phyloP scores from a whole-genome alignment of 2,113 vertebrate genomes.

The Strigops habroptila region DNA sequence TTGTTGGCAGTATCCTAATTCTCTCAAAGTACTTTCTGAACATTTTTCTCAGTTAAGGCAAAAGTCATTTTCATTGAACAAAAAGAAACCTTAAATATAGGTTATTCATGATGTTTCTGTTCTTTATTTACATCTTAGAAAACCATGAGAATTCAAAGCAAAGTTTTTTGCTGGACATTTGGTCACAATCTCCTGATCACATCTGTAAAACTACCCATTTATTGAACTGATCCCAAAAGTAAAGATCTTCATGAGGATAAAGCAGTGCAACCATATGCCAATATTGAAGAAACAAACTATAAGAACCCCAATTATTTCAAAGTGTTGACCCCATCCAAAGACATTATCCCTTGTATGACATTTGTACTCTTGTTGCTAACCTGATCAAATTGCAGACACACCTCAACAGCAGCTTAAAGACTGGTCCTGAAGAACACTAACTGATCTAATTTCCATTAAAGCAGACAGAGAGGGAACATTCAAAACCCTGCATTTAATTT shows the following conservation, averaged over 20 bases:
- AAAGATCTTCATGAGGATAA: background rate
- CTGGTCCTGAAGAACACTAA: background rate
- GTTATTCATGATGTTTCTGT: background rate
- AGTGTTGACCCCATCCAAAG: background rate
- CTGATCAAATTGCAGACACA: background rate
- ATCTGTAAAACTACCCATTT: background rate
- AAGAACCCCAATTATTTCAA: background rate
- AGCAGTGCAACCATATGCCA: background rate
- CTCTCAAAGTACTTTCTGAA: background rate
- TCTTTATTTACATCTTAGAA: constrained; percentile 5
- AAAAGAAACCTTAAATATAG: background rate
- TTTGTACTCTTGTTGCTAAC: background rate
- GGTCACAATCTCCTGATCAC: background rate
- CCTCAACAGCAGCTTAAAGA: background rate
- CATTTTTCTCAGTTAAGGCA: background rate
- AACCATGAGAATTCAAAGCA: background rate
- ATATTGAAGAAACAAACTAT: background rate
- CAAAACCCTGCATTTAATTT: background rate
- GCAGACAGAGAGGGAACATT: background rate
- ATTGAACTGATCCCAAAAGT: background rate
- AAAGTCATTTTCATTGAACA: background rate
- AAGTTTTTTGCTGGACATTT: background rate
- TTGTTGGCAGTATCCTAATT: background rate
- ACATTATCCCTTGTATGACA: background rate
- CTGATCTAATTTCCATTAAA: background rate